Evolutionary conservation across 2,888 invertebrate species (phyloP), one percentile per base, ranked within the genome.

Genomic region (Pristionchus mayeri): DNA sequence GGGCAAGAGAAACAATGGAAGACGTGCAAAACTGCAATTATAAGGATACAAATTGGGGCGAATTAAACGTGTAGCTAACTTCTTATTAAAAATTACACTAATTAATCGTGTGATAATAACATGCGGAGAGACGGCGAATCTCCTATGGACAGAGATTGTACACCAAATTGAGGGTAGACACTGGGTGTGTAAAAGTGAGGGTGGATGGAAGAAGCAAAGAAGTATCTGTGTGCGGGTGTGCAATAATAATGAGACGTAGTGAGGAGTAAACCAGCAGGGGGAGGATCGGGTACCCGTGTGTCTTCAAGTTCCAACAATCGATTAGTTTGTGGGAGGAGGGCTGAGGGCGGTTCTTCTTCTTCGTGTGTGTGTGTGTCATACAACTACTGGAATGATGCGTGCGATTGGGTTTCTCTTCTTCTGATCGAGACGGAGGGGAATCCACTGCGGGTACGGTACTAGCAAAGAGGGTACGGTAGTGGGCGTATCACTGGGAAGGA

Each of bases 391-490:
- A 60, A 24, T 24, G 60, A 16, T 11, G 27, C 4, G 27, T 30
- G 60, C 1, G 4, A 13, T 27, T 4, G 60, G 60, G 60, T 60
- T n/a, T n/a, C n/a, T n/a, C n/a, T n/a, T n/a, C n/a, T n/a, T n/a
- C n/a, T n/a, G n/a, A n/a, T n/a, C n/a, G n/a, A n/a, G n/a, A n/a
- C n/a, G n/a, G n/a, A n/a, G n/a, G n/a, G n/a, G n/a, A n/a, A n/a
- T n/a, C n/a, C n/a, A 60, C 60, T 60, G 30, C n/a, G n/a, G n/a
- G n/a, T n/a, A n/a, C n/a, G n/a, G n/a, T 60, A 60, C 24, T 27
- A n/a, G 30, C 60, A 67, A 44, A 9, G 44, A 67, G 67, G 67
- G 67, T 67, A 67, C 67, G 34, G 67, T 67, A 67, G n/a, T 7
- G 9, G 21, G 57, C n/a, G 60, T 27, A 67, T 67, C 67, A 67